Base-by-base conservation (phyloP, 2,113 vertebrate genomes). In the Bagarius yarrelli region DNA sequence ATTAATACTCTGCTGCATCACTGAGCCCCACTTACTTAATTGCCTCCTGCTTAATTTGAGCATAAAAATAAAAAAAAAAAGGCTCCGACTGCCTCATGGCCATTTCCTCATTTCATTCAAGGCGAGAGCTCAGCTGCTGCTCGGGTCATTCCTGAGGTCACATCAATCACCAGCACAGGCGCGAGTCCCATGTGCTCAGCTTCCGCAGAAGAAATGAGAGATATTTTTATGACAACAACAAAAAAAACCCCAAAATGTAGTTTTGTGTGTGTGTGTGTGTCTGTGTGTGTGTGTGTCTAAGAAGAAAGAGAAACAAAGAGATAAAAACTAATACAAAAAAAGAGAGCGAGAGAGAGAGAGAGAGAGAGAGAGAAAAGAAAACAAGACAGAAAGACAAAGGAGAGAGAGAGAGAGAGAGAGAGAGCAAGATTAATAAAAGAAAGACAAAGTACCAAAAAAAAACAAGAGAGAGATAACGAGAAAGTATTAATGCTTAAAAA, bases 201-300 rank as follows among this genome's bases (percentile, higher is more conserved):
- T 27, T 59, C 27, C 71, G 23, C 71, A 79, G 76, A 79, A 30
- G 53, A 84, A 70, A 59, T 66, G 76, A 76, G 30, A 63, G 67
- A 59, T 67, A 71, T 32, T 44, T 70, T 76, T 36, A 78, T 66
- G 40, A 83, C 34, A 55, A 34, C 36, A 71, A 19, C 1, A 53
- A 30, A 52, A 27, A 50, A 27, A 18, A 30, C 32, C 32, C 13
- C 14, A 25, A 32, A 76, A 76, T 76, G 53, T 47, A 47, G 8
- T 40, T 40, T 40, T 3, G 3, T 3, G 3, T 40, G 3, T 8
- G 3, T 3, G 44, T 47, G 44, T 47, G 44, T 47, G 44, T 47
- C 44, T 47, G 36, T 8, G 8, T 40, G 36, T 4, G 36, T 40
- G 36, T 40, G 44, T 47, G 44, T n/a, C n/a, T 47, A 47, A 47